Evolutionary conservation across 2,113 vertebrate genomes (phyloP).

Genomic region (Trichomycterus rosablanca): DNA sequence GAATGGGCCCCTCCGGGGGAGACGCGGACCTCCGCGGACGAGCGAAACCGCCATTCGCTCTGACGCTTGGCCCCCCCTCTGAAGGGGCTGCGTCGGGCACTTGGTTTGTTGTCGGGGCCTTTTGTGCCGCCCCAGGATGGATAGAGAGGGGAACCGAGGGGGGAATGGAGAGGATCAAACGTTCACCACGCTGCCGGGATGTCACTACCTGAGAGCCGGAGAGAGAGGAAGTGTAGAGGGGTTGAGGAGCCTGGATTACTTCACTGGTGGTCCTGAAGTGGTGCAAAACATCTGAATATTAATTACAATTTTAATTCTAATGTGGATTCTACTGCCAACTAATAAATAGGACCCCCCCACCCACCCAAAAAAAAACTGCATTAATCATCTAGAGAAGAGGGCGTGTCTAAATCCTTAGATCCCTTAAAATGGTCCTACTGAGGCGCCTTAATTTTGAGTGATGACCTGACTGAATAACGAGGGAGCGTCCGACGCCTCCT

Average conservation of each 20-base stretch:
- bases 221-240: neutral
- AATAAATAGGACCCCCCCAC: too few species aligned
- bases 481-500: too few species aligned
- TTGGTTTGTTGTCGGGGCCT: slow-evolving; percentile 59
- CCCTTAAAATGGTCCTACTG: too few species aligned
- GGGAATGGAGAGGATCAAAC: slow-evolving; percentile 34
- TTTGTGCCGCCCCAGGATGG: slow-evolving; percentile 58
- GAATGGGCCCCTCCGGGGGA: slow-evolving; percentile 68
- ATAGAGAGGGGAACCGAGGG: too few species aligned
- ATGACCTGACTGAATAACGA: too few species aligned
- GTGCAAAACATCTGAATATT: neutral
- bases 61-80: slow-evolving; percentile 71
- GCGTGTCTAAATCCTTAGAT: too few species aligned
- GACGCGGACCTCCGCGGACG: slow-evolving; percentile 59
- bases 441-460: too few species aligned
- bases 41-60: slow-evolving; percentile 62
- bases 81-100: slow-evolving; percentile 61
- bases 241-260: neutral
- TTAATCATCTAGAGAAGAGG: too few species aligned
- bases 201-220: slow-evolving; percentile 18
- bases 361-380: too few species aligned
- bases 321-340: too few species aligned
- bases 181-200: slow-evolving; percentile 6
- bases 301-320: too few species aligned
- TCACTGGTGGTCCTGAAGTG: slow-evolving; percentile 16